Evolutionary conservation across 2,888 invertebrate genomes (phyloP).

Genomic region (Dryadula phaetusa): DNA sequence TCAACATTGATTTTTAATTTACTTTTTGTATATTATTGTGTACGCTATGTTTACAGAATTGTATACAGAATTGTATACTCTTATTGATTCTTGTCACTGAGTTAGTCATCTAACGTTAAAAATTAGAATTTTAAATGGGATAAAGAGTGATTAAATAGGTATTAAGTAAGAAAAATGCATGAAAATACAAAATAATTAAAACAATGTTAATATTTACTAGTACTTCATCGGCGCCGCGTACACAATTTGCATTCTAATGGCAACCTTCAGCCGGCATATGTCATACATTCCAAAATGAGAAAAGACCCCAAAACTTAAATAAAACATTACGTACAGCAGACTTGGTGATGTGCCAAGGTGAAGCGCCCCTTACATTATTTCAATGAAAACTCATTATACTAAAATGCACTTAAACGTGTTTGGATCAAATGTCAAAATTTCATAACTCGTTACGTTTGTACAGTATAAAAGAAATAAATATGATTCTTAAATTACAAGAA

Average conservation of each 20-base stretch:
- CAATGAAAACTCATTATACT: conserved; percentile 29
- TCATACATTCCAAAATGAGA: conserved; percentile 32
- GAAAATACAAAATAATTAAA: neutral
- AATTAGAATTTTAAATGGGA: too few relatives aligned
- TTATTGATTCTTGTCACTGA: too few relatives aligned
- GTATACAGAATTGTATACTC: too few relatives aligned
- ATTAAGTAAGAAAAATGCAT: neutral
- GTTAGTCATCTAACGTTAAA: too few relatives aligned
- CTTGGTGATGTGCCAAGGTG: conserved; percentile 51
- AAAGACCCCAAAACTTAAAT: conserved; percentile 36
- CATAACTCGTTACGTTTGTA: neutral
- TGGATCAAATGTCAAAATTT: conserved; percentile 32
- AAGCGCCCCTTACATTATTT: conserved; percentile 45
- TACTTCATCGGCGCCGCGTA: conserved; percentile 6
- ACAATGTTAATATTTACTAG: neutral
- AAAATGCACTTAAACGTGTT: conserved; percentile 43
- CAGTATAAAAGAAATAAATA: neutral
- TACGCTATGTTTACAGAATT: too few relatives aligned
- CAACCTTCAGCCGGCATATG: conserved; percentile 28
- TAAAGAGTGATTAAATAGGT: too few relatives aligned
- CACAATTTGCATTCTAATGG: conserved; percentile 24
- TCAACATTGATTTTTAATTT: neutral
- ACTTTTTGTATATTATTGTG: neutral
- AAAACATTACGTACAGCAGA: conserved; percentile 40
- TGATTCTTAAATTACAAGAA: conserved; percentile 1